Base-by-base conservation (phyloP, 2,113 vertebrate genomes). In the Tragulus kanchil region DNA sequence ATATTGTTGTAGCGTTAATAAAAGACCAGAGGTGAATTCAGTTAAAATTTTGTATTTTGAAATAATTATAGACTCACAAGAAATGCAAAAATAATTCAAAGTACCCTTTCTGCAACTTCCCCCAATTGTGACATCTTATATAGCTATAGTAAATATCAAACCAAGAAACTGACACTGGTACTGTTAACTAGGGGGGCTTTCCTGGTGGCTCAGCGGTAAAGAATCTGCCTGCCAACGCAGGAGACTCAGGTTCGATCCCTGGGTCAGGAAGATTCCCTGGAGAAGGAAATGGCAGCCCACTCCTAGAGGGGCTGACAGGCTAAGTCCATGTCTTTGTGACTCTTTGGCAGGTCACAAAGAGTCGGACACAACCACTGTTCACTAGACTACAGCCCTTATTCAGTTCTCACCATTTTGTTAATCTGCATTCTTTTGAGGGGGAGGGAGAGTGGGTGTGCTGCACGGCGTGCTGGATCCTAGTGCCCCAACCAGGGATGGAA, bases 11-110 rank as follows among this genome's bases (percentile, higher is more conserved):
- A 79, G 12, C 48, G 95, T 85, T 90, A 96, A 58, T 75, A 94
- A 88, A 97, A 16, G 12, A 69, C 56, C 89, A 31, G 79, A 85
- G 89, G 42, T 86, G 3, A 88, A 78, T 87, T 69, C 26, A 79
- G 50, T 64, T 67, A 75, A 93, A 95, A 21, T 10, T 61, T 95
- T 92, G 91, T 71, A 56, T 91, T 92, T 89, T 84, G 62, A 93
- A 95, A 88, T 54, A 54, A 78, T 54, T 62, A 25, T 78, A 85
- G 62, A 85, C 19, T 58, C 69, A 87, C 36, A 96, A 85, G 59
- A 96, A 77, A 3, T 84, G 7, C 61, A 95, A 92, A 77, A 90
- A 82, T n/a, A 85, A 73, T 54, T 12, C n/a, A 89, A 61, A 79
- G 23, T 89, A 75, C 52, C 25, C 14, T 85, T 91, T 94, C 26